Evolutionary conservation across 2,113 vertebrate genomes (phyloP), one percentile per base, ranked within the genome.

Genomic region (Pardalotus punctatus): DNA sequence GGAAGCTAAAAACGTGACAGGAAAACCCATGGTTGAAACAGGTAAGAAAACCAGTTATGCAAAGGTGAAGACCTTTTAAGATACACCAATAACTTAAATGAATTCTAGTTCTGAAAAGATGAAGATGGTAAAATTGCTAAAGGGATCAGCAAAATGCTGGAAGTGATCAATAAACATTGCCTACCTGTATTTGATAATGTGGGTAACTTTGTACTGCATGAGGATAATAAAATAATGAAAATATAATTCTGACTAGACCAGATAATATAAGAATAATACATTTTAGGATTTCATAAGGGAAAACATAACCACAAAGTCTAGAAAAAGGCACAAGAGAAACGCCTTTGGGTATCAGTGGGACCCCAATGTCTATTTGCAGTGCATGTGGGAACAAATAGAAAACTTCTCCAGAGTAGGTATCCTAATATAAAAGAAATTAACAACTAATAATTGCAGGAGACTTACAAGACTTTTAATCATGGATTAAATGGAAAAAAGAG

Each of bases 341-440:
- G 36, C 38, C 23, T 45, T 40, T 17, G 21, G 50, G 2, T n/a
- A 48, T 28, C 57, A 45, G 21, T 4, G 4, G n/a, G 22, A 56
- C 28, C 4, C 8, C 4, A 2, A 9, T 2, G 19, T 21, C 23
- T 29, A 6, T 56, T 79, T 62, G 24, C 1, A 3, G 6, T 8
- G 4, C 9, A 36, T 2, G 8, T 29, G 6, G 23, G 21, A 86
- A 11, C 48, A 80, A 64, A 57, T 3, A 42, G 6, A 61, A 83
- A 82, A 27, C 31, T 35, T 14, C 54, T 56, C 43, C 36, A 40
- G 13, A 74, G 29, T 3, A 61, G 10, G 36, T 21, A 6, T 53
- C 20, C 28, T 2, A 4, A 14, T n/a, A 36, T 24, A 31, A 47
- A 53, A 43, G 72, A 51, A 62, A 9, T 13, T 13, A 54, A 40